These are phyloP conservation scores for Neogobius melanostomus DNA, from an alignment of 2,113 vertebrate genomes.

Conservation along the genomic window DNA sequence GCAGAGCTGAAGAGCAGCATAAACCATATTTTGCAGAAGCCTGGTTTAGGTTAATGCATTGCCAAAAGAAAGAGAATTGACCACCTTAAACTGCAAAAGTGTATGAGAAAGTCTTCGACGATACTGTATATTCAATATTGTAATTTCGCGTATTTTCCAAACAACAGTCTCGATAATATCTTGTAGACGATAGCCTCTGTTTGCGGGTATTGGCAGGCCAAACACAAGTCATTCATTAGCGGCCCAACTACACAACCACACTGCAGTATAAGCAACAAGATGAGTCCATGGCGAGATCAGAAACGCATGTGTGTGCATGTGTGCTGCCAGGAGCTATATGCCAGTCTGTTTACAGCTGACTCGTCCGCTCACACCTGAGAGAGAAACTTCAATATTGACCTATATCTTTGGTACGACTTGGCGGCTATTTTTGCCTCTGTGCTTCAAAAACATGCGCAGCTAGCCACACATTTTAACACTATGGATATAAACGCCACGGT, in stretches of 20 bases:
- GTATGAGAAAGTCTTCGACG: conserved; percentile 8
- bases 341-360: conserved; percentile 29
- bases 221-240: conserved; percentile 37
- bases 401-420: conserved; percentile 74
- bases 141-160: too few species aligned
- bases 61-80: too few species aligned
- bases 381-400: conserved; percentile 71
- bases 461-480: conserved; percentile 67
- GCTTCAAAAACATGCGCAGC: conserved; percentile 37
- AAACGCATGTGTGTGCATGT: conserved; percentile 6
- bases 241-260: conserved; percentile 33
- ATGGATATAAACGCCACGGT: conserved; percentile 46
- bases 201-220: conserved; percentile 24
- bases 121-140: too few species aligned
- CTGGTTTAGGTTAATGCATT: too few species aligned
- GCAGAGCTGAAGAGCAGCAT: too few species aligned
- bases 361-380: conserved; percentile 47
- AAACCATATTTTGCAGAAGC: too few species aligned
- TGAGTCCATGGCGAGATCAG: conserved; percentile 25
- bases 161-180: too few species aligned
- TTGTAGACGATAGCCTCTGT: not conserved
- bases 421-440: conserved; percentile 67
- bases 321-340: conserved; percentile 20
- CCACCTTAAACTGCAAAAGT: conserved; percentile 34
- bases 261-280: conserved; percentile 24